phyloP scores from a whole-genome alignment of 2,797 vertebrate genomes.

The Microhierax caerulescens region DNA sequence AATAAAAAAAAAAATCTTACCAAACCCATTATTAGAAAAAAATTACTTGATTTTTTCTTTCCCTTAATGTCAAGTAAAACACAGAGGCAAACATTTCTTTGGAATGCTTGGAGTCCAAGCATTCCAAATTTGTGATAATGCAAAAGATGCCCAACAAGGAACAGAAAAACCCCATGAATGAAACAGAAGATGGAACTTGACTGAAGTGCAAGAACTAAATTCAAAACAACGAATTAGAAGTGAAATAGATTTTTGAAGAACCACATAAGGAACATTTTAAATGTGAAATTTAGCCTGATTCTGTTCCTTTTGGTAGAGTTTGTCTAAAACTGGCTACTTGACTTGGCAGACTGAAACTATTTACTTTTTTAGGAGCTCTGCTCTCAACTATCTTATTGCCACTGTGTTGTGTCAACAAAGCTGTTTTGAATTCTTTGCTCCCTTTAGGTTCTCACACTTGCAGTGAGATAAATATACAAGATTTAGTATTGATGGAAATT shows the following conservation, averaged over 20 bases:
- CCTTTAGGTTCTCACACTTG: neutral
- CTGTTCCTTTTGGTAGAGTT: neutral
- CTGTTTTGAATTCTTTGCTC: neutral
- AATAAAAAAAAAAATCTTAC: neutral
- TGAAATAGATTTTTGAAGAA: neutral
- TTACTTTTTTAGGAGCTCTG: neutral
- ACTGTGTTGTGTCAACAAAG: neutral
- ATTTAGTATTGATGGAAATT: neutral
- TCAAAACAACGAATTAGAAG: neutral
- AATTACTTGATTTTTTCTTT: neutral
- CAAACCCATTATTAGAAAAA: neutral
- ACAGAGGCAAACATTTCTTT: neutral
- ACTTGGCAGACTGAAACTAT: neutral
- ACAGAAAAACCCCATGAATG: neutral
- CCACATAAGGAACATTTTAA: neutral
- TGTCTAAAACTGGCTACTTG: neutral
- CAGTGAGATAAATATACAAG: neutral
- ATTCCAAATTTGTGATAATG: neutral
- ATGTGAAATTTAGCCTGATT: neutral
- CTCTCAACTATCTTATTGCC: neutral
- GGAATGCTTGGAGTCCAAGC: neutral
- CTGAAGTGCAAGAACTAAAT: neutral
- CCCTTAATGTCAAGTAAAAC: neutral
- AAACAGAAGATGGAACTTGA: neutral
- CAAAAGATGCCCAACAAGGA: neutral